Percentiles rank a stretch among this genome's conserved stretches.
phyloP scores from a whole-genome alignment of 2,113 vertebrate genomes.

The Podocnemis expansa region DNA sequence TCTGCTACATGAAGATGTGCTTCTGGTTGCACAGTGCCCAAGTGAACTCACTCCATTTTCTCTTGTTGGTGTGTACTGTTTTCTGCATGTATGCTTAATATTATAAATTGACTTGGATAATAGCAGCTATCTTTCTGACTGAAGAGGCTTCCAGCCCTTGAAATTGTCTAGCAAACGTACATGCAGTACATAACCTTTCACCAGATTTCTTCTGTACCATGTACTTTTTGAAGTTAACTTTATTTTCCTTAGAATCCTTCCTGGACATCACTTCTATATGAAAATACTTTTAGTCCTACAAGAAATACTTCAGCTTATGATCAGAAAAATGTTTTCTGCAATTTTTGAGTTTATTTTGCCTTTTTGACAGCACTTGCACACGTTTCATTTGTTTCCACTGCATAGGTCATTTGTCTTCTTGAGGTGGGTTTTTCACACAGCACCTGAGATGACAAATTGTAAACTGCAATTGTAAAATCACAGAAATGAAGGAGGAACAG shows the following conservation, averaged over 20 bases:
- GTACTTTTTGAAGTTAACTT: neutral
- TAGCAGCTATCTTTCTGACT: neutral
- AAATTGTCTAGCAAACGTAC: neutral
- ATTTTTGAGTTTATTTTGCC: neutral
- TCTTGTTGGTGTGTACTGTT: rapidly evolving
- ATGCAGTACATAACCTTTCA: neutral
- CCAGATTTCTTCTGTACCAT: neutral
- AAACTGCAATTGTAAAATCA: neutral
- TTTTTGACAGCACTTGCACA: neutral
- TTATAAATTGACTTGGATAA: neutral
- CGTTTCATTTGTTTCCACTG: neutral
- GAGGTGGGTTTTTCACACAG: neutral
- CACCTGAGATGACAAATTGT: neutral
- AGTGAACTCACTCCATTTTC: neutral
- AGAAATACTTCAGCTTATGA: neutral
- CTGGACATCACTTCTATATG: neutral
- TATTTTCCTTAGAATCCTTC: neutral
- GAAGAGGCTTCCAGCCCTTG: neutral
- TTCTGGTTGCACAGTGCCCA: neutral
- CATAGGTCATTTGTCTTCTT: neutral
- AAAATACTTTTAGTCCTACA: neutral
- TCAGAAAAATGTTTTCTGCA: neutral
- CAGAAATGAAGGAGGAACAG: neutral
- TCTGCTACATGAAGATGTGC: neutral
- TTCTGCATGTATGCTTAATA: neutral